Percentiles rank a stretch among this genome's conserved stretches.
Conservation (phyloP, 2,113 vertebrate genomes). For the Sebastes schlegelii region DNA sequence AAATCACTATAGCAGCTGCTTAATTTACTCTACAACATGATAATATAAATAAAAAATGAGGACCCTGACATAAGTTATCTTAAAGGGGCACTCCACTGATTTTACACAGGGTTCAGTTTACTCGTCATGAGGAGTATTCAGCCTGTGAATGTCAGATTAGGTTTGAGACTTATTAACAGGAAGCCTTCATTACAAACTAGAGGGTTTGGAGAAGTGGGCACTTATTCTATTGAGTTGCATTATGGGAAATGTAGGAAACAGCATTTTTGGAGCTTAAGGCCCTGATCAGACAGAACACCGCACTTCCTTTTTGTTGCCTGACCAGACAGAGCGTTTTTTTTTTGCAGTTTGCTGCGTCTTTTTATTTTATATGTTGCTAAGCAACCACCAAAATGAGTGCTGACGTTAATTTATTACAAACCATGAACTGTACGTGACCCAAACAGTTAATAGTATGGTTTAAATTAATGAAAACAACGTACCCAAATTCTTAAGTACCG, state of each 20-base stretch:
- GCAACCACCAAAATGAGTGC: too few species aligned
- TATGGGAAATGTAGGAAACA: constrained; percentile 18
- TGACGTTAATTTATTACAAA: too few species aligned
- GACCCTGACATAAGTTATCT: constrained; percentile 8
- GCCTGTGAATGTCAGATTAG: background rate
- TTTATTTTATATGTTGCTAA: too few species aligned
- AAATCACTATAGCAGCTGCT: constrained; percentile 24
- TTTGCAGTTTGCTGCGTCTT: too few species aligned
- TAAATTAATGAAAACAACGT: too few species aligned
- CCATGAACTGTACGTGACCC: too few species aligned
- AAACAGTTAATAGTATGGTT: too few species aligned
- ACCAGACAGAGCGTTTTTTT: too few species aligned
- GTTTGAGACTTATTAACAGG: background rate
- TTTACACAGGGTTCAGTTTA: background rate
- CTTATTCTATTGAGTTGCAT: background rate
- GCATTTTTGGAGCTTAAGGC: background rate
- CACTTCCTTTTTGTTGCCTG: too few species aligned
- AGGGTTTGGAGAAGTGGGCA: background rate
- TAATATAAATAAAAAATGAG: constrained; percentile 19
- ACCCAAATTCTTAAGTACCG: too few species aligned
- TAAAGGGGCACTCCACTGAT: constrained; percentile 7
- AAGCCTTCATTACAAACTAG: background rate
- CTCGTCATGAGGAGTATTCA: background rate
- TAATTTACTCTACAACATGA: constrained; percentile 18
- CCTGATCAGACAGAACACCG: too few species aligned